Evolutionary conservation across 2,113 vertebrate species (phyloP).

Genomic region (Eulemur rufifrons): DNA sequence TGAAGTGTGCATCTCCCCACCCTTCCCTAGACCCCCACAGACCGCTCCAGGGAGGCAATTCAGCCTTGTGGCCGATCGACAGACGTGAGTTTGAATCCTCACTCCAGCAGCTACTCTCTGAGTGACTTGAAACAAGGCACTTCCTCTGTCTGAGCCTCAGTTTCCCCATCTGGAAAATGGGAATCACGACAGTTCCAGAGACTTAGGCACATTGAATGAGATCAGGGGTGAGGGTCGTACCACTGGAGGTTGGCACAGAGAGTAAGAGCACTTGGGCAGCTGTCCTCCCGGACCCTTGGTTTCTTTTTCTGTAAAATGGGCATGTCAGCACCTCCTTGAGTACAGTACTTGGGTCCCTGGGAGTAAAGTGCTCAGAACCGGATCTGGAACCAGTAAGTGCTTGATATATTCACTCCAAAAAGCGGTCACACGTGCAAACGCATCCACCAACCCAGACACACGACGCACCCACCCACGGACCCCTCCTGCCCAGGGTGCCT

Average conservation of each 20-base stretch:
- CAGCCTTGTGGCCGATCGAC: too few relatives aligned
- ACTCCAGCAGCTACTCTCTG: not conserved
- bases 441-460: not conserved
- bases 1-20: accelerated
- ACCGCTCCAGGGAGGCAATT: not conserved
- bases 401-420: not conserved
- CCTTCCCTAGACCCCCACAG: not conserved
- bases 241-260: not conserved
- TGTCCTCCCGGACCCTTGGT: not conserved
- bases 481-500: not conserved
- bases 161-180: not conserved
- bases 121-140: not conserved
- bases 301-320: not conserved
- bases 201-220: not conserved
- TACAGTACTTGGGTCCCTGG: not conserved
- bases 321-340: not conserved
- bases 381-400: not conserved
- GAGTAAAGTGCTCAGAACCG: not conserved
- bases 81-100: not conserved
- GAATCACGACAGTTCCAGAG: not conserved
- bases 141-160: not conserved
- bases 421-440: not conserved
- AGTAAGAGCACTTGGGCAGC: not conserved
- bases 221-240: not conserved
- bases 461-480: accelerated